phyloP scores from a whole-genome alignment of 1,140 invertebrate species.

The Diabrotica undecimpunctata region DNA sequence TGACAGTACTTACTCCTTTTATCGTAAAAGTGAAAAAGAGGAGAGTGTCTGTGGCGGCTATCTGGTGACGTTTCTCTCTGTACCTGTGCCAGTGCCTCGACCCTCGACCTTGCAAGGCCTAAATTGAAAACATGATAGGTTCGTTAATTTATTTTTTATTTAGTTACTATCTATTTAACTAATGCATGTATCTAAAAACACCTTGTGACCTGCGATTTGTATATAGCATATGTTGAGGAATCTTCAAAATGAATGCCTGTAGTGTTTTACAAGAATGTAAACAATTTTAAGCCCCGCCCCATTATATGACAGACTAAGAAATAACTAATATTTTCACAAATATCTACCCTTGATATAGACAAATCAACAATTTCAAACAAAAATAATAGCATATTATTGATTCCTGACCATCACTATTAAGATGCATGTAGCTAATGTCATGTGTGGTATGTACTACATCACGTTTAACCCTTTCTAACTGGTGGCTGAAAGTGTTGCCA shows the following conservation, averaged over 20 bases:
- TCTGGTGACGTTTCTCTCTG: slow-evolving; percentile 16
- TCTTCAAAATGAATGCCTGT: background rate
- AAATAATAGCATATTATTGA: too few species aligned
- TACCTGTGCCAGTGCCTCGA: slow-evolving; percentile 18
- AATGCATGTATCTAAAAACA: background rate
- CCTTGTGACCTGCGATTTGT: background rate
- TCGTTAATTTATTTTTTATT: slow-evolving; percentile 5
- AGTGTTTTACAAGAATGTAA: slow-evolving; percentile 16
- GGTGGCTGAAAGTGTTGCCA: too few species aligned
- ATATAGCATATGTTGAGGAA: background rate
- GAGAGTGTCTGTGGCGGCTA: slow-evolving; percentile 12
- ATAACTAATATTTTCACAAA: slow-evolving; percentile 5
- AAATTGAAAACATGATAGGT: slow-evolving; percentile 19
- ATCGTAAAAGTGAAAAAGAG: slow-evolving; percentile 1
- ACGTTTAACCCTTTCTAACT: too few species aligned
- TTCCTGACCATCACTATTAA: too few species aligned
- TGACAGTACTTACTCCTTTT: background rate
- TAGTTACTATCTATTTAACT: background rate
- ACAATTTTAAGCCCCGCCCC: slow-evolving; percentile 19
- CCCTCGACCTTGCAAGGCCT: slow-evolving; percentile 19
- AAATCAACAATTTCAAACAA: too few species aligned
- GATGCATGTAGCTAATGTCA: too few species aligned
- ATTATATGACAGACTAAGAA: slow-evolving; percentile 5
- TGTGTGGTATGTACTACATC: too few species aligned
- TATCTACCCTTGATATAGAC: background rate